These are phyloP conservation scores for Drosophila novamexicana DNA, from an alignment of 1,140 invertebrate genomes.

Conservation along the genomic window DNA sequence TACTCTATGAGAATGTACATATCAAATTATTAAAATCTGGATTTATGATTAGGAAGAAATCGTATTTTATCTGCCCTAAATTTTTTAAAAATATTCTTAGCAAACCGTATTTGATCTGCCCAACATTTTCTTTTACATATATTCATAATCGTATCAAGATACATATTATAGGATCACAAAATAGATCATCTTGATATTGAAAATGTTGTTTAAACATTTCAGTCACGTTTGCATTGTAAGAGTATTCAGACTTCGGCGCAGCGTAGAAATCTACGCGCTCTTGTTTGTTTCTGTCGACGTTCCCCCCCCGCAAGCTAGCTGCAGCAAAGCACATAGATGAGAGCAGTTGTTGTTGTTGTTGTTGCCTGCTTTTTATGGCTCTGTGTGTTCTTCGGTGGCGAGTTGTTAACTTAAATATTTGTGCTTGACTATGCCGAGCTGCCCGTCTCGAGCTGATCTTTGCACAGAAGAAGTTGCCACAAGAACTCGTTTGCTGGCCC, in stretches of 20 bases:
- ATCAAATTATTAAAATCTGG: too few relatives aligned
- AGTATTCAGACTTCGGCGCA: background rate
- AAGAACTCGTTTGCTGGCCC: constrained; percentile 72
- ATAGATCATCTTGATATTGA: too few relatives aligned
- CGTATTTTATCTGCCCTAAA: too few relatives aligned
- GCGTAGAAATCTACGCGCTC: background rate
- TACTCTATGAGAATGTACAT: too few relatives aligned
- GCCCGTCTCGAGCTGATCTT: constrained; percentile 43
- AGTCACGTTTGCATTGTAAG: background rate
- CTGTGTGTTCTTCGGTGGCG: constrained; percentile 54
- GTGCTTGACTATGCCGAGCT: constrained; percentile 47
- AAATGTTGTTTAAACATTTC: too few relatives aligned
- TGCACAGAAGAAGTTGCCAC: constrained; percentile 31
- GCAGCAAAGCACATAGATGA: constrained; percentile 6
- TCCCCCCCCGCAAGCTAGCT: constrained; percentile 35
- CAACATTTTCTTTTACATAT: too few relatives aligned
- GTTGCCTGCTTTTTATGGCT: constrained; percentile 72
- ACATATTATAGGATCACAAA: too few relatives aligned
- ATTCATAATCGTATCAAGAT: too few relatives aligned
- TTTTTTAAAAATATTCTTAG: too few relatives aligned
- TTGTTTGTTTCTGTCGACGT: constrained; percentile 44
- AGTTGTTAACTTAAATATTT: constrained; percentile 81
- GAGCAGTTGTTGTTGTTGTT: background rate
- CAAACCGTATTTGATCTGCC: too few relatives aligned
- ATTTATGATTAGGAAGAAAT: too few relatives aligned